Percentiles rank a stretch among this genome's conserved stretches.
Conservation (phyloP, 1,140 invertebrate genomes). For the Pseudomyrmex sp. region DNA sequence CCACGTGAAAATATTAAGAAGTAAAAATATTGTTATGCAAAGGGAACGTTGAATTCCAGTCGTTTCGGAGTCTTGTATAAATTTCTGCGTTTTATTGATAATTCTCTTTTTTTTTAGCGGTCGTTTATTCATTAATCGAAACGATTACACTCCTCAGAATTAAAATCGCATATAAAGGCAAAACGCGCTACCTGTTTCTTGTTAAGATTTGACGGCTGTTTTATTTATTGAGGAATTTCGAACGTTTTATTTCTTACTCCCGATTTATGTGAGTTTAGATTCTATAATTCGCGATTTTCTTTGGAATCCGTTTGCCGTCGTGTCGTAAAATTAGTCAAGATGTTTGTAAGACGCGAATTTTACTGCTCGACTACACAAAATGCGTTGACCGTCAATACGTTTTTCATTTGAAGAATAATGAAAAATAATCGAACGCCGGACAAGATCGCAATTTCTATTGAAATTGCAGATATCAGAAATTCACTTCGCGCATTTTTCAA, state of each 20-base stretch:
- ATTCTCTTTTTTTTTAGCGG: neutral
- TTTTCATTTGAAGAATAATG: neutral
- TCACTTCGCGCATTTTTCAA: neutral
- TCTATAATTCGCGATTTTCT: neutral
- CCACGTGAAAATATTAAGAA: neutral
- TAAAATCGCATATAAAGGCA: neutral
- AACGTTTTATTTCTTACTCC: slow-evolving; percentile 16
- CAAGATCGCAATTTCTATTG: neutral
- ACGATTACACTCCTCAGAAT: slow-evolving; percentile 1
- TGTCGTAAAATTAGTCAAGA: slow-evolving; percentile 27
- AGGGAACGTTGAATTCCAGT: neutral
- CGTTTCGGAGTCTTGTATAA: neutral
- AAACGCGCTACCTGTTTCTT: neutral
- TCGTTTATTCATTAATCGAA: slow-evolving; percentile 12
- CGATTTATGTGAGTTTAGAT: neutral
- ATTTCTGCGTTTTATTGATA: neutral
- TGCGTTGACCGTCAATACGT: neutral
- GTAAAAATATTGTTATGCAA: slow-evolving; percentile 1
- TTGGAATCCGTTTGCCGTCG: neutral
- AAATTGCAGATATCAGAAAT: neutral
- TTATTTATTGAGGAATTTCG: neutral
- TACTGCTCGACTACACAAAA: neutral
- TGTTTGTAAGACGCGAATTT: slow-evolving; percentile 1
- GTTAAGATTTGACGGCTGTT: neutral
- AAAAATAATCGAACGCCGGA: neutral